These are phyloP conservation scores for Pristionchus pacificus DNA, from an alignment of 1,140 invertebrate species.

Conservation along the genomic window DNA sequence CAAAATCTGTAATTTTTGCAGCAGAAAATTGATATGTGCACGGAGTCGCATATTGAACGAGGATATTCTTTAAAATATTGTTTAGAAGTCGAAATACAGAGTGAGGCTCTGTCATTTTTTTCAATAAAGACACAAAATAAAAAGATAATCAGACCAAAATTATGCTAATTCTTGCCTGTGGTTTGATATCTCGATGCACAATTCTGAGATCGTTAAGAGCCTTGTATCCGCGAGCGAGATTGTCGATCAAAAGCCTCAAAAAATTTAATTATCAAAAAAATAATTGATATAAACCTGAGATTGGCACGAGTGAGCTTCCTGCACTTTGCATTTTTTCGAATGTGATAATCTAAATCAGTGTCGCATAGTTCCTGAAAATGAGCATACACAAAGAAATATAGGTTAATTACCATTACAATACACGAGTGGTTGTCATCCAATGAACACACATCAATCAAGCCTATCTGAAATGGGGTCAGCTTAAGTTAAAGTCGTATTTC, in stretches of 20 bases:
- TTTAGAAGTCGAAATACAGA: too few species aligned
- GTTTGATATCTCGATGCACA: constrained; percentile 56
- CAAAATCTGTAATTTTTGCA: constrained; percentile 55
- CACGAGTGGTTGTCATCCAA: not conserved
- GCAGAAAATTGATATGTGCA: constrained; percentile 31
- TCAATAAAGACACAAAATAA: too few species aligned
- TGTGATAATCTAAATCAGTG: constrained; percentile 45
- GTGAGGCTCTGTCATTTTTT: too few species aligned
- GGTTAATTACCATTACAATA: not conserved
- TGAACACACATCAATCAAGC: not conserved
- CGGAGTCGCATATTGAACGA: constrained; percentile 33
- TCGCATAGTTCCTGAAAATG: constrained; percentile 45
- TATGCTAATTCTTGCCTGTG: too few species aligned
- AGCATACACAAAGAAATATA: too few species aligned
- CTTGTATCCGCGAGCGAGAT: constrained; percentile 51
- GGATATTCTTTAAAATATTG: too few species aligned
- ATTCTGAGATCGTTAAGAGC: constrained; percentile 47
- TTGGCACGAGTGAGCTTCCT: constrained; percentile 28
- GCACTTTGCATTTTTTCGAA: constrained; percentile 26
- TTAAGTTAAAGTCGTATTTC: too few species aligned
- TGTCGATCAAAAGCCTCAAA: constrained; percentile 43
- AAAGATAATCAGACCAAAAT: too few species aligned
- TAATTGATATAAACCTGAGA: constrained; percentile 25
- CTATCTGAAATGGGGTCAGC: too few species aligned
- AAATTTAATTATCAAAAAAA: too few species aligned